Percentiles rank a stretch among this genome's conserved stretches.
Evolutionary conservation across 2,113 vertebrate species (phyloP).

Genomic region (Sapayoa aenigma): DNA sequence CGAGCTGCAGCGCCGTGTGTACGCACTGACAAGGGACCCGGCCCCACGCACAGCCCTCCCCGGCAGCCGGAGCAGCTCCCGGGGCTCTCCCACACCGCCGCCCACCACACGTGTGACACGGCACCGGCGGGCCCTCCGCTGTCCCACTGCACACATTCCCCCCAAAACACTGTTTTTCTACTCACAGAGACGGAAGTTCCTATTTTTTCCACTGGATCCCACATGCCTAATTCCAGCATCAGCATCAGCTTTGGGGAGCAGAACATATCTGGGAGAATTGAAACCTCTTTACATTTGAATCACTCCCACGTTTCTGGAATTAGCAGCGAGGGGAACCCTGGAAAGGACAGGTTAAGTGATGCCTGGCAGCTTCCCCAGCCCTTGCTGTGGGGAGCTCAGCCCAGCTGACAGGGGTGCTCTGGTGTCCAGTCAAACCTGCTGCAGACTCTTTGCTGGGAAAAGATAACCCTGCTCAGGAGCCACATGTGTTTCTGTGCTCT

Average conservation of each 20-base stretch:
- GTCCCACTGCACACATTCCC: neutral
- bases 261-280: neutral
- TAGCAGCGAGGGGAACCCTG: neutral
- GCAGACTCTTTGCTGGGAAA: neutral
- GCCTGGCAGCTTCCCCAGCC: neutral
- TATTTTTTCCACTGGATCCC: neutral
- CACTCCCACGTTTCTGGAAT: neutral
- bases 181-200: neutral
- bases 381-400: neutral
- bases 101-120: neutral
- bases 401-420: neutral
- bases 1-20: neutral
- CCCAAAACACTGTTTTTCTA: neutral
- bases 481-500: neutral
- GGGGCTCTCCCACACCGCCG: no score
- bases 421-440: neutral
- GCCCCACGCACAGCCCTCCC: no score
- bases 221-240: neutral
- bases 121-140: rapidly evolving
- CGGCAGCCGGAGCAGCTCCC: rapidly evolving
- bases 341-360: neutral
- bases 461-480: neutral
- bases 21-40: neutral
- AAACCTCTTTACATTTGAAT: neutral
- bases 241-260: neutral